phyloP scores from a whole-genome alignment of 2,113 vertebrate species.

The Girardinichthys multiradiatus region DNA sequence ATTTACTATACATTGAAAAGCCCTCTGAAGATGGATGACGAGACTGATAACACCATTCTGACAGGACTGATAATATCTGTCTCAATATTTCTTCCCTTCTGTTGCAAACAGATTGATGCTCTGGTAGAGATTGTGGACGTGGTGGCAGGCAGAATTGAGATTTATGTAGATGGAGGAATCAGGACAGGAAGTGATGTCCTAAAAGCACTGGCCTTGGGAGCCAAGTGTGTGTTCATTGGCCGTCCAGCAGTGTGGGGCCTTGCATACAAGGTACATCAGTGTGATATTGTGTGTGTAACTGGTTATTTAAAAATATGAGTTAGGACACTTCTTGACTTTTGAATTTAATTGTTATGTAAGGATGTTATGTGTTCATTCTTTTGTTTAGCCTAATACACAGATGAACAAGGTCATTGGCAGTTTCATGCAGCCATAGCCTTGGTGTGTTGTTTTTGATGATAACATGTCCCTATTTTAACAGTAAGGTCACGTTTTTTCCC shows the following conservation, averaged over 20 bases:
- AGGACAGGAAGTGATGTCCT: constrained; percentile 90
- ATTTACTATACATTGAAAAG: no score
- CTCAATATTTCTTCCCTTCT: not conserved
- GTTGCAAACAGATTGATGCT: constrained; percentile 86
- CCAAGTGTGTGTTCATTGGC: constrained; percentile 93
- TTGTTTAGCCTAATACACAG: not conserved
- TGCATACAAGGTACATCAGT: constrained; percentile 87
- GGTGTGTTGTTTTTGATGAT: not conserved
- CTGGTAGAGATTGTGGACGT: constrained; percentile 89
- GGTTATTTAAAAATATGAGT: not conserved
- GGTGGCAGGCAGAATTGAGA: constrained; percentile 86
- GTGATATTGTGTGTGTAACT: not conserved
- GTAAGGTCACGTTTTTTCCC: not conserved
- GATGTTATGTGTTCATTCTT: no score
- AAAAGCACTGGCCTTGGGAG: constrained; percentile 92
- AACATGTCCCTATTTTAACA: not conserved
- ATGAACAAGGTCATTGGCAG: not conserved
- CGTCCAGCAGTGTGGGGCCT: constrained; percentile 94
- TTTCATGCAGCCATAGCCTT: not conserved
- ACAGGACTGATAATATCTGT: not conserved
- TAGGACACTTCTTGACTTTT: not conserved
- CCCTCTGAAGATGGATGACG: no score
- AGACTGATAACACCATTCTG: no score
- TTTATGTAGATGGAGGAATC: constrained; percentile 93
- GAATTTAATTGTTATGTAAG: not conserved